Conservation (phyloP, 2,888 invertebrate species). For the Folsomia manolachei region DNA sequence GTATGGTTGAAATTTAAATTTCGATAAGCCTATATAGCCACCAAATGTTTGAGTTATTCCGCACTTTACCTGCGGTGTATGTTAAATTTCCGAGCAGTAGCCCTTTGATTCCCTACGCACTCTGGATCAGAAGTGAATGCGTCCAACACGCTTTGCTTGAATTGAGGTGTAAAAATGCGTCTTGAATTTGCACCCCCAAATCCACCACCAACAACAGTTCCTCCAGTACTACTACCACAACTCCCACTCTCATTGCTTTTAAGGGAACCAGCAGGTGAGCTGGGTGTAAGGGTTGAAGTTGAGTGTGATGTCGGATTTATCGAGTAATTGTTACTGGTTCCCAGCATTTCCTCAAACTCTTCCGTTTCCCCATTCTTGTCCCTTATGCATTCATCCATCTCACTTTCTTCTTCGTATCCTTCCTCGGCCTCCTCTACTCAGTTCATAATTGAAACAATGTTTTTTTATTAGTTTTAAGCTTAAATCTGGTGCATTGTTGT, state of each 20-base stretch:
- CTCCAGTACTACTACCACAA: slow-evolving; percentile 19
- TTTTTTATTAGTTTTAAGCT: background rate
- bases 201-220: slow-evolving; percentile 17
- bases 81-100: slow-evolving; percentile 84
- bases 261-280: slow-evolving; percentile 38
- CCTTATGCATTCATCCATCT: too few species aligned
- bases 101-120: slow-evolving; percentile 84
- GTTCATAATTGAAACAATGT: slow-evolving; percentile 18
- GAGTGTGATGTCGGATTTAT: slow-evolving; percentile 35
- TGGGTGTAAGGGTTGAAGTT: slow-evolving; percentile 31
- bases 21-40: too few species aligned
- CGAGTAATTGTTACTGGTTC: slow-evolving; percentile 34
- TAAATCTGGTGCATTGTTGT: background rate
- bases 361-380: background rate
- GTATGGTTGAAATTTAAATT: too few species aligned
- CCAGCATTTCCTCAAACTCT: too few species aligned
- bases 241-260: slow-evolving; percentile 31
- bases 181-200: slow-evolving; percentile 56
- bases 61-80: slow-evolving; percentile 85
- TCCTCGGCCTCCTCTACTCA: slow-evolving; percentile 19
- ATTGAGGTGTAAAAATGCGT: slow-evolving; percentile 83
- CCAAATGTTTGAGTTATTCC: too few species aligned
- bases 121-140: slow-evolving; percentile 81
- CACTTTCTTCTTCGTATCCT: slow-evolving; percentile 15
- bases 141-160: slow-evolving; percentile 83